phyloP scores from a whole-genome alignment of 2,888 invertebrate genomes.

The Troilus luridus region DNA sequence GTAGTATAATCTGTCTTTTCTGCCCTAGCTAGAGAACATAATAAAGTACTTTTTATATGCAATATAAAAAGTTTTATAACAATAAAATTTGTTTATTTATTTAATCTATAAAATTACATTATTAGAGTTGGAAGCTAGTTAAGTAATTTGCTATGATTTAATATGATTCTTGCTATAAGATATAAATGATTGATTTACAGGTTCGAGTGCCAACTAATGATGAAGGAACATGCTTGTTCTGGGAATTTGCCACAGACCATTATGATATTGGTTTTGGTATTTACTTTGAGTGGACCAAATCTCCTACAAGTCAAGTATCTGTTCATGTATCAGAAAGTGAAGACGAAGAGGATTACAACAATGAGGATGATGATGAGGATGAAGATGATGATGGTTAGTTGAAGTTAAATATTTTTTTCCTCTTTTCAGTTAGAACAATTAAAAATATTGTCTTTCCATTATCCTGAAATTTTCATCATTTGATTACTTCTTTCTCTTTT shows the following conservation, averaged over 20 bases:
- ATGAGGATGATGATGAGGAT: conserved; percentile 74
- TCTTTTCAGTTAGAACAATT: no score
- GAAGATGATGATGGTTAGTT: conserved; percentile 68
- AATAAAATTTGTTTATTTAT: no score
- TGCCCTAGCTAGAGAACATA: no score
- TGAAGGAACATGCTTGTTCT: conserved; percentile 93
- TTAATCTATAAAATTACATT: no score
- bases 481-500: no score
- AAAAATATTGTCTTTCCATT: no score
- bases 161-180: not conserved
- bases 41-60: no score
- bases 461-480: no score
- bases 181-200: conserved; percentile 67
- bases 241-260: conserved; percentile 99
- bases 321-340: conserved; percentile 97
- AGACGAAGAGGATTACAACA: conserved; percentile 86
- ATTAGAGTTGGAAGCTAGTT: no score
- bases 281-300: conserved; percentile 97
- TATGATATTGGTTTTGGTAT: conserved; percentile 99
- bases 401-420: not conserved
- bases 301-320: conserved; percentile 84
- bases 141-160: no score
- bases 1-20: no score
- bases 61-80: no score
- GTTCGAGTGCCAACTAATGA: conserved; percentile 95